Evolutionary conservation across 30 jellyfish, hydroid and myxozoan genomes (phyloP).

Genomic region (Aurelia aurita complex sp. Pacific): DNA sequence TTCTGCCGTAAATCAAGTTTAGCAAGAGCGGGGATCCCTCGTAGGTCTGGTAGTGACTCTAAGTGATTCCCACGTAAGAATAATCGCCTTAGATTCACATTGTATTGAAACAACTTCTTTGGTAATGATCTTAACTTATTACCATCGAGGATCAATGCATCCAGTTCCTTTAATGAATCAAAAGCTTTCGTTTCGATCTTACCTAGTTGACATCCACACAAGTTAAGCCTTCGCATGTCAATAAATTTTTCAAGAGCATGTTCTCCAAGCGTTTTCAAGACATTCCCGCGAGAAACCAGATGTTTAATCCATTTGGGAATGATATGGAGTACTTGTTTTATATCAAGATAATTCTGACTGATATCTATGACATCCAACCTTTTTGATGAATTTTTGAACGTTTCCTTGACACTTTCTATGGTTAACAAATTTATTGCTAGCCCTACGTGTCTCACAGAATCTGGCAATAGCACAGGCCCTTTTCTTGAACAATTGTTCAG

Average conservation of each 20-base stretch:
- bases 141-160: background rate
- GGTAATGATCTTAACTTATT: conserved; percentile 8
- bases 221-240: background rate
- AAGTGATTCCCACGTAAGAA: conserved; percentile 9
- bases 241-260: background rate
- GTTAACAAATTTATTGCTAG: background rate
- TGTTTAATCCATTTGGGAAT: conserved; percentile 15
- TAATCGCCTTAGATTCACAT: background rate
- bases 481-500: conserved; percentile 2
- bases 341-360: background rate
- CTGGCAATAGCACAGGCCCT: conserved; percentile 13
- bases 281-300: conserved; percentile 4
- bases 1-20: background rate
- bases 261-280: background rate
- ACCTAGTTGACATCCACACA: background rate
- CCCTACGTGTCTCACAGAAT: background rate
- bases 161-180: background rate
- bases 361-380: background rate
- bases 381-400: background rate
- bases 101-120: background rate
- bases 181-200: conserved; percentile 15
- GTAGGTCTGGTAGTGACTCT: background rate
- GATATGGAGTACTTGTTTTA: background rate
- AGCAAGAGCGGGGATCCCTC: background rate
- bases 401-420: background rate